A percentile compares a stretch with the other conserved stretches of the same genome.
Conservation (phyloP, 1,140 invertebrate genomes). For the Bactericera cockerelli region DNA sequence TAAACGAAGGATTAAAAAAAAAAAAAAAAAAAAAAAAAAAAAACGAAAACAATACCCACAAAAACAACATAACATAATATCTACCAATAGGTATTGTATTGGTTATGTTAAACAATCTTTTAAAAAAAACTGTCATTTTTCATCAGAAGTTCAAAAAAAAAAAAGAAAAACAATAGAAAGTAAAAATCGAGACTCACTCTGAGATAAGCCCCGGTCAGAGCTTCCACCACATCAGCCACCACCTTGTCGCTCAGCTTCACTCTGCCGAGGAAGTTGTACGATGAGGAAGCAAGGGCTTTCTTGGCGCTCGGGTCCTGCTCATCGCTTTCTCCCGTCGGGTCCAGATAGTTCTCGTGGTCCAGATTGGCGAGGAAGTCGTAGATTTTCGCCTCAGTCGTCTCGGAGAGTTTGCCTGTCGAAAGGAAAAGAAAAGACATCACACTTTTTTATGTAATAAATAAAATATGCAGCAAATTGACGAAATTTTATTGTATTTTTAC, state of each 20-base stretch:
- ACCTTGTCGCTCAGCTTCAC: constrained; percentile 97
- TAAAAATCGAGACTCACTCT: constrained; percentile 14
- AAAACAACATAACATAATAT: too few relatives aligned
- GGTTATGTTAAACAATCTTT: too few relatives aligned
- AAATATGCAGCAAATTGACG: too few relatives aligned
- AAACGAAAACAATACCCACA: too few relatives aligned
- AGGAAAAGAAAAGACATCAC: neutral
- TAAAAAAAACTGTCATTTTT: too few relatives aligned
- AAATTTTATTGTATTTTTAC: too few relatives aligned
- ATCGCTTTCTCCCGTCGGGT: neutral
- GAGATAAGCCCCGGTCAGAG: constrained; percentile 51
- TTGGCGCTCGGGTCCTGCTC: neutral
- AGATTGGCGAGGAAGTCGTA: neutral
- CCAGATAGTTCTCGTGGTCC: neutral
- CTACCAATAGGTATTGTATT: too few relatives aligned
- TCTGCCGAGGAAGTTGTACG: constrained; percentile 91
- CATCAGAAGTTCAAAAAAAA: too few relatives aligned
- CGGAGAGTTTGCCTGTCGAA: neutral
- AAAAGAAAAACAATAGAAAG: too few relatives aligned
- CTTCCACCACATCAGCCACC: constrained; percentile 96
- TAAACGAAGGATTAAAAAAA: too few relatives aligned
- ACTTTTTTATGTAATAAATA: constrained; percentile 2
- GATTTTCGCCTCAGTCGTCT: neutral
- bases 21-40: too few relatives aligned
- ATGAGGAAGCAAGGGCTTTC: neutral